Base-by-base conservation (phyloP, 1,140 invertebrate genomes). In the Danaus plexippus region DNA sequence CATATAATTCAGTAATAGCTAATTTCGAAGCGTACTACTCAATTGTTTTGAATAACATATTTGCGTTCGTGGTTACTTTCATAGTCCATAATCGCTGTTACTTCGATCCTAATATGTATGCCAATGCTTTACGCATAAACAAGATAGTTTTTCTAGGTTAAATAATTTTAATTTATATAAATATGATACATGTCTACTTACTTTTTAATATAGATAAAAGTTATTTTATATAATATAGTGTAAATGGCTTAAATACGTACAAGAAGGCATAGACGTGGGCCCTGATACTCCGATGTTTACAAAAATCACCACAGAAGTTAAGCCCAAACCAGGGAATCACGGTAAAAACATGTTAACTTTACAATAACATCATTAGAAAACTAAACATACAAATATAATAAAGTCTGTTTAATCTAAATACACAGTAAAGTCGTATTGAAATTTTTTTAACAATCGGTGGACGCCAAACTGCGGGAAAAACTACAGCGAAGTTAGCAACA, bases 391-490 rank as follows among this genome's bases (percentile, higher is more conserved):
- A 57, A 55, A 58, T 64, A 67, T 59, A 66, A 44, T 60, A 77
- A 65, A 68, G 68, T 77, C 64, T 65, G 76, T 75, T 75, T 78
- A 69, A 78, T 83, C 75, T 85, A 82, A 85, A 78, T 83, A 79
- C 77, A 83, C 78, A 83, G 73, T 78, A 85, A 84, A 75, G 63
- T 68, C 66, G 64, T 73, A 61, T 66, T 64, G 69, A 75, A 75
- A 69, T 63, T 77, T 80, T 80, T 77, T 77, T 75, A 72, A 72
- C 74, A 77, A 74, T 81, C 70, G 77, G 80, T 82, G 70, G 83
- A 86, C 83, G 83, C 83, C 77, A 86, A 86, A 85, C 81, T 86
- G 81, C 77, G 80, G 80, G 81, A 85, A 86, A 83, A 85, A 86
- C 81, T 86, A 83, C 73, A 70, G 69, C 67, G 81, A 86, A 85